Conservation (phyloP, 2,797 vertebrate species). For the Myotis findleyi region DNA sequence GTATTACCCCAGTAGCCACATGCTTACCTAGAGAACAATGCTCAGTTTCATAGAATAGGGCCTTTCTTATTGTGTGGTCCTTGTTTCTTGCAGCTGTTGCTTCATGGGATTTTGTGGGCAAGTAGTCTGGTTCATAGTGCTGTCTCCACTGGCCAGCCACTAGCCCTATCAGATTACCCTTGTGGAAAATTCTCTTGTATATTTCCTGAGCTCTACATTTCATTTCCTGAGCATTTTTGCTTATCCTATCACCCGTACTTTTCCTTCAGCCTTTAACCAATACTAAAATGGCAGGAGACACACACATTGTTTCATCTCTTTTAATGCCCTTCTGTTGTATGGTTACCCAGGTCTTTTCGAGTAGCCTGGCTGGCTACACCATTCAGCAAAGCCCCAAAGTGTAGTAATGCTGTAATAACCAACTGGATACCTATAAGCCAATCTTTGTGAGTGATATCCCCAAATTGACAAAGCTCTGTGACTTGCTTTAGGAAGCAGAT, state of each 20-base stretch:
- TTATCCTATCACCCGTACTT: slow-evolving; percentile 5
- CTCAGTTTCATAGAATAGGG: not conserved
- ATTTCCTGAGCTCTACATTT: slow-evolving; percentile 39
- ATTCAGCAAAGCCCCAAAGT: slow-evolving; percentile 2
- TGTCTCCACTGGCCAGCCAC: slow-evolving; percentile 10
- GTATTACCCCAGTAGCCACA: not conserved
- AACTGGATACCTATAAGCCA: not conserved
- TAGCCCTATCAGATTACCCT: slow-evolving; percentile 8
- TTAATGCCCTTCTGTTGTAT: not conserved
- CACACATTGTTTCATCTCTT: not conserved
- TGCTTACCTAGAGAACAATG: slow-evolving; percentile 13
- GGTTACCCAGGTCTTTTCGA: not conserved
- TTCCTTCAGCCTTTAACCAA: not conserved
- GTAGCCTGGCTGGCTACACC: not conserved
- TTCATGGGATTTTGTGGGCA: slow-evolving; percentile 53
- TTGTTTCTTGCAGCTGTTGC: slow-evolving; percentile 56
- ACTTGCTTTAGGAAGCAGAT: not conserved
- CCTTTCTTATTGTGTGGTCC: slow-evolving; percentile 33
- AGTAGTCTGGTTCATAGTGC: slow-evolving; percentile 7
- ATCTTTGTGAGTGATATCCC: not conserved
- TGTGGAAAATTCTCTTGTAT: not conserved
- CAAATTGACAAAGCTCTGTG: slow-evolving; percentile 6
- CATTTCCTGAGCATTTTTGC: slow-evolving; percentile 16
- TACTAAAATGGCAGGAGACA: not conserved
- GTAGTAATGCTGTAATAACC: not conserved